Percentiles rank a stretch among this genome's conserved stretches.
These are phyloP conservation scores for Morinoia aosen DNA, from an alignment of 2,888 invertebrate species.

Conservation along the genomic window DNA sequence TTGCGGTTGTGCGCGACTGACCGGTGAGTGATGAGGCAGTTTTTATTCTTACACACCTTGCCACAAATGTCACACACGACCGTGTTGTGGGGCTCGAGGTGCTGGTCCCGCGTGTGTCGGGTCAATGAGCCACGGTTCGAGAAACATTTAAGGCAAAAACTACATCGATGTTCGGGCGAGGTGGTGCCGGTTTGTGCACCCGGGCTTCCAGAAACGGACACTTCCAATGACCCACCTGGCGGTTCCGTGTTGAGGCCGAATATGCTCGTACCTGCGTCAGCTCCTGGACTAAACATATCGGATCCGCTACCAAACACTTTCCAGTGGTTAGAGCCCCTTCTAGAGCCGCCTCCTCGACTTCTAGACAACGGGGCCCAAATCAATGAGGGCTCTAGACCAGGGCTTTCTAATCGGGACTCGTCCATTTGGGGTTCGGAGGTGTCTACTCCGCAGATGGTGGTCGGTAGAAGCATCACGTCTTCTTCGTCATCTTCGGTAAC, in stretches of 20 bases:
- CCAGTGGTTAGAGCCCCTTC: not conserved
- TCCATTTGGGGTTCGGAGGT: not conserved
- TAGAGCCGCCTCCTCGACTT: slow-evolving; percentile 29
- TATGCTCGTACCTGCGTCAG: slow-evolving; percentile 56
- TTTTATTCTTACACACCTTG: slow-evolving; percentile 67
- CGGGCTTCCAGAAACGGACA: slow-evolving; percentile 56
- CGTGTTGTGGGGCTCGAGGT: slow-evolving; percentile 65
- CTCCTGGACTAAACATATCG: slow-evolving; percentile 61
- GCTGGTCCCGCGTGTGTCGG: slow-evolving; percentile 66
- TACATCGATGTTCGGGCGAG: slow-evolving; percentile 65
- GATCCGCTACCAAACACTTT: slow-evolving; percentile 60
- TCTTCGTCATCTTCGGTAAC: not conserved
- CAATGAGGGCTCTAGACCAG: not conserved
- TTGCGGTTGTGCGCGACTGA: slow-evolving; percentile 37
- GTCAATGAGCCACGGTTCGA: slow-evolving; percentile 66
- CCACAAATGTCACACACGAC: slow-evolving; percentile 66
- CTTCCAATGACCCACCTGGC: slow-evolving; percentile 51
- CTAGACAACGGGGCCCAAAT: slow-evolving; percentile 38
- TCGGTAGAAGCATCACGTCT: not conserved
- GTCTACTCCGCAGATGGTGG: not conserved
- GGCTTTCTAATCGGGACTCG: not conserved
- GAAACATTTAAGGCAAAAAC: slow-evolving; percentile 66
- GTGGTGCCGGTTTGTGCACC: slow-evolving; percentile 37
- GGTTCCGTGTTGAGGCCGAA: not conserved
- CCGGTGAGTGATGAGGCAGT: slow-evolving; percentile 66